A percentile compares a stretch with the other conserved stretches of the same genome.
phyloP scores from a whole-genome alignment of 2,797 vertebrate genomes.

The Mormyrus hasselquistii region DNA sequence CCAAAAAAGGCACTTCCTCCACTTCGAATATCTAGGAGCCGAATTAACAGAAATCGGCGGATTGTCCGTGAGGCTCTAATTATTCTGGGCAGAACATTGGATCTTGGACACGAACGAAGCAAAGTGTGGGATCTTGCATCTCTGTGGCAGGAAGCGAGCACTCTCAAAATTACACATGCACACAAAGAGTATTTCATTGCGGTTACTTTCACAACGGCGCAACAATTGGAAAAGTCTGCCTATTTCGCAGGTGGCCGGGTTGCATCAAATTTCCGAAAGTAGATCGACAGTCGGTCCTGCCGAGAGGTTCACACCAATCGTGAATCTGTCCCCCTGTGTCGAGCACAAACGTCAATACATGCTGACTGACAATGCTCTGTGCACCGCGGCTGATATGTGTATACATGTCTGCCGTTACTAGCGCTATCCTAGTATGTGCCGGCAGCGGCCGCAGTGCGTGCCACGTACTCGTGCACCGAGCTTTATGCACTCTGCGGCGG shows the following conservation, averaged over 20 bases:
- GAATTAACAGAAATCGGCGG: not conserved
- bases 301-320: not conserved
- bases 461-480: not conserved
- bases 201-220: not conserved
- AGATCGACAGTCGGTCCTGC: not conserved
- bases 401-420: not conserved
- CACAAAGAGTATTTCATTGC: not conserved
- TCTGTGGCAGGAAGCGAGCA: not conserved
- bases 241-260: not conserved
- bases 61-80: not conserved
- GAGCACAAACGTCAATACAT: not conserved
- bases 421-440: not conserved
- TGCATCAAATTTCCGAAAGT: not conserved
- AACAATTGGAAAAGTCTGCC: not conserved
- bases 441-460: not conserved
- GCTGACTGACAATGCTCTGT: not conserved
- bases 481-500: not conserved
- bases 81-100: not conserved
- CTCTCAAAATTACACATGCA: not conserved
- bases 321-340: not conserved
- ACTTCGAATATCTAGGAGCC: not conserved
- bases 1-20: not conserved
- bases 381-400: not conserved
- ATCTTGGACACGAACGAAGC: not conserved
- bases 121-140: not conserved